Evolutionary conservation across 2,797 vertebrate genomes (phyloP).

Genomic region (Liparis tanakae): DNA sequence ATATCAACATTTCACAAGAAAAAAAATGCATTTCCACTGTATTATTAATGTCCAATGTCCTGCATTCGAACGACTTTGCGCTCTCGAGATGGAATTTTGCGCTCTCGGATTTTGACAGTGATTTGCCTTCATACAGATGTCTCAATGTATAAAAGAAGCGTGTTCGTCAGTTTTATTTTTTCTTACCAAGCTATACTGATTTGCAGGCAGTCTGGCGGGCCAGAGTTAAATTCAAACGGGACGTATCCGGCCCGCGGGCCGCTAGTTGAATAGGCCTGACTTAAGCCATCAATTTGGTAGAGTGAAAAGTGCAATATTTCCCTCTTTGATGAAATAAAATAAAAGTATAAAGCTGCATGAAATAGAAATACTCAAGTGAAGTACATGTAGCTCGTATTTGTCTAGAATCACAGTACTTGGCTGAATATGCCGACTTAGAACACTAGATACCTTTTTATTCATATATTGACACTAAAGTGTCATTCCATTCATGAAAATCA

Average conservation of each 20-base stretch:
- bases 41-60: neutral
- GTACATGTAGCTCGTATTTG: neutral
- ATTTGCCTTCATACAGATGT: no score
- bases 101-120: no score
- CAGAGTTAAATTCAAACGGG: no score
- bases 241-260: no score
- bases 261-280: no score
- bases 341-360: neutral
- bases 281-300: neutral
- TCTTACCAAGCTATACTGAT: no score
- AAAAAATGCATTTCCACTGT: neutral
- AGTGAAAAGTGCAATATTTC: neutral
- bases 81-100: no score
- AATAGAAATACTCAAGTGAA: neutral
- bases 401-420: neutral
- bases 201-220: no score
- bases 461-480: neutral
- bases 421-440: neutral
- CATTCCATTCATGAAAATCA: neutral
- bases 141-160: no score
- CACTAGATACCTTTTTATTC: neutral
- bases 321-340: neutral
- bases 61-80: no score
- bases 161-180: no score
- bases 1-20: neutral